Percentiles rank a stretch among this genome's conserved stretches.
These are phyloP conservation scores for Lepus townsendii DNA, from an alignment of 2,797 vertebrate species.

Conservation along the genomic window DNA sequence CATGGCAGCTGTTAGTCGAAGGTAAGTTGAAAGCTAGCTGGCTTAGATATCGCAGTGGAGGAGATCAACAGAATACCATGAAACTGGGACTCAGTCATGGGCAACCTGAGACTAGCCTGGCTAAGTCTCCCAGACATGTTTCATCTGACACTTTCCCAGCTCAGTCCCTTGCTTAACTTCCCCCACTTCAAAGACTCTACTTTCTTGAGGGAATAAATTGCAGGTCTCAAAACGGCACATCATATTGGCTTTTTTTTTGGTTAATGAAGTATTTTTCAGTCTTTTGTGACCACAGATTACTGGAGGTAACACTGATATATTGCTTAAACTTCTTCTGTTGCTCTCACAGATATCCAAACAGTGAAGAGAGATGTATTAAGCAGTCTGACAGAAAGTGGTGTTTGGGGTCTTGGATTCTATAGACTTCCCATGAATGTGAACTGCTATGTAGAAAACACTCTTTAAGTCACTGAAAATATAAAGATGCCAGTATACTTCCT, in stretches of 20 bases:
- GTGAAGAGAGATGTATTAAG: background rate
- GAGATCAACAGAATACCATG: constrained; percentile 3
- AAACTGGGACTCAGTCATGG: constrained; percentile 1
- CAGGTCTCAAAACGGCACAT: background rate
- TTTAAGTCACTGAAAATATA: background rate
- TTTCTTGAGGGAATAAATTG: background rate
- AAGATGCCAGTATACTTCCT: background rate
- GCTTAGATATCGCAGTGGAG: constrained; percentile 65
- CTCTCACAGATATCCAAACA: constrained; percentile 2
- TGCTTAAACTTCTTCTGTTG: constrained; percentile 14
- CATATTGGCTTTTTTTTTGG: constrained; percentile 23
- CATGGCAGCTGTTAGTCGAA: constrained; percentile 58
- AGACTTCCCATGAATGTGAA: constrained; percentile 33
- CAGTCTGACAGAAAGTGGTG: background rate
- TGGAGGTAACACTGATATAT: constrained; percentile 13
- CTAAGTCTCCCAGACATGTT: constrained; percentile 10
- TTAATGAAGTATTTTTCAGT: constrained; percentile 6
- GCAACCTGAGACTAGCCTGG: background rate
- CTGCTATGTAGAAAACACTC: background rate
- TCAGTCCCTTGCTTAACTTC: background rate
- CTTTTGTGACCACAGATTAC: background rate
- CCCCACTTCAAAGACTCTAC: constrained; percentile 9
- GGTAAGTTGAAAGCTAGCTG: constrained; percentile 56
- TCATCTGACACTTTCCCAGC: constrained; percentile 9
- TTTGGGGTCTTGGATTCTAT: background rate